Evolutionary conservation across 2,888 invertebrate species (phyloP), one percentile per base, ranked within the genome.

Genomic region (Eumacrocentrus americanus): DNA sequence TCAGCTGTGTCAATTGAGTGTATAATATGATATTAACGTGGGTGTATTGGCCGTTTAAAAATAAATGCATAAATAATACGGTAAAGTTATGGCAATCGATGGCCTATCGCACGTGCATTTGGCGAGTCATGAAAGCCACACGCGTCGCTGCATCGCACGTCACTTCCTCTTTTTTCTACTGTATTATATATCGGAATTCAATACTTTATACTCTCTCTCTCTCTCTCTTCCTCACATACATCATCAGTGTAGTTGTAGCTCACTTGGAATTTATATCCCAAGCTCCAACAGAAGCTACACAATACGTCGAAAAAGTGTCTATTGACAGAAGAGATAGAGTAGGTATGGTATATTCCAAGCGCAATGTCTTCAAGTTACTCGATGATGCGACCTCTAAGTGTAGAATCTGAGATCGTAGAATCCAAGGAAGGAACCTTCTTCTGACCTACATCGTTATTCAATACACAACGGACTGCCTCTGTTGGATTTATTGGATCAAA

Each of bases 161-260:
- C 35, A 50, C 34, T 50, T 50, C 34, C 35, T 50, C 9, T 50
- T 11, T 34, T 34, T 7, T 22, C 7, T 3, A 25, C 14, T 34
- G 18, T 34, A n/a, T 29, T 34, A n/a, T 50, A 18, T 50, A 50
- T 50, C 29, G 48, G 29, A 50, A 50, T 50, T 50, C 48, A 50
- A 50, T 50, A 50, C 48, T 50, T 50, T 35, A 50, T 50, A 18
- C 18, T 35, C 35, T 50, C 18, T n/a, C n/a, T n/a, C n/a, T n/a
- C n/a, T n/a, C n/a, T n/a, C n/a, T n/a, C n/a, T n/a, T n/a, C n/a
- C n/a, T n/a, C n/a, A n/a, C n/a, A n/a, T n/a, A n/a, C n/a, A 18
- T 50, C 48, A 48, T n/a, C 14, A 18, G 29, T 29, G 6, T 9
- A 16, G 9, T 50, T 50, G 16, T 18, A 16, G 18, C 18, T 7